These are phyloP conservation scores for Pocillopora damicornis DNA, from an alignment of 64 coral and sea anemone species.

Conservation along the genomic window DNA sequence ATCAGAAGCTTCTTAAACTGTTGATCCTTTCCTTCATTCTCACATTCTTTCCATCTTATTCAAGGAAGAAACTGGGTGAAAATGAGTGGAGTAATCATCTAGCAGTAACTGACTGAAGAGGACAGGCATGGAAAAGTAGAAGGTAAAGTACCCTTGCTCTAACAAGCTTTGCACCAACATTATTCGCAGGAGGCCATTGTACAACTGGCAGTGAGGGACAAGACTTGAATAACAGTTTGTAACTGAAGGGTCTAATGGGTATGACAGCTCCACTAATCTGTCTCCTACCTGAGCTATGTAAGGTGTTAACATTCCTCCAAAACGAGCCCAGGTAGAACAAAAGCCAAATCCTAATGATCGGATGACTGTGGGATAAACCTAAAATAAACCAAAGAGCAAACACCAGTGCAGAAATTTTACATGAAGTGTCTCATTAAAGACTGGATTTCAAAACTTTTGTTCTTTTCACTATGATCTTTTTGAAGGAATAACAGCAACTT, in stretches of 20 bases:
- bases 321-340: slow-evolving; percentile 15
- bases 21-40: no score
- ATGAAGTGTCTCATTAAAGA: no score
- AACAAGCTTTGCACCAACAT: not conserved
- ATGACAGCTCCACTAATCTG: not conserved
- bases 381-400: not conserved
- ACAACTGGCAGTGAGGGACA: not conserved
- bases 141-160: not conserved
- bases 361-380: slow-evolving; percentile 50
- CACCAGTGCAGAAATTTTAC: no score
- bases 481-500: no score
- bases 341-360: slow-evolving; percentile 47
- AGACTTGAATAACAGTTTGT: not conserved
- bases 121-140: not conserved
- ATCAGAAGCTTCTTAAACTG: no score
- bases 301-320: slow-evolving; percentile 59
- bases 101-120: not conserved
- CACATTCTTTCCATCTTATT: no score
- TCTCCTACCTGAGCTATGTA: slow-evolving; percentile 52
- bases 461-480: no score
- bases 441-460: no score
- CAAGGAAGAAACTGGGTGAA: no score
- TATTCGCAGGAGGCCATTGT: not conserved
- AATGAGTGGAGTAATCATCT: not conserved
- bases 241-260: not conserved